Base-by-base conservation (phyloP, 2,797 vertebrate species). In the Allobates femoralis region DNA sequence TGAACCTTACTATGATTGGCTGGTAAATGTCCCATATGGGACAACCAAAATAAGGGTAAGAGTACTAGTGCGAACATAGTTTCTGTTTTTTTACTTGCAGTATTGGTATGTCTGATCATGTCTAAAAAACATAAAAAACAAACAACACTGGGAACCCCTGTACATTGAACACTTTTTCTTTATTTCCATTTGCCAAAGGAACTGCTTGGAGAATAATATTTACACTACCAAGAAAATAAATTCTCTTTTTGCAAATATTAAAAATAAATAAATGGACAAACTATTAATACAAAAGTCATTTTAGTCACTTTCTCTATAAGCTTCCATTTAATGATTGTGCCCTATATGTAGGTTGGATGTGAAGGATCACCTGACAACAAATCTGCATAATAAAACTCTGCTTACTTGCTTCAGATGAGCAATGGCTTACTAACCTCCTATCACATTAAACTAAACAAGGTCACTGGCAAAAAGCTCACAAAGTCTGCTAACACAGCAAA, bases 401-500 rank as follows among this genome's bases (percentile, higher is more conserved):
- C 37, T 74, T 73, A 37, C 51, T 73, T 74, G 58, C 71, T 62
- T 41, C 55, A 41, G 41, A 83, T 83, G 81, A 74, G 55, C 69
- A 83, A 83, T 83, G 34, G 69, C 30, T 83, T 58, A 28, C 69
- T 74, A 74, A 60, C 81, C 69, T 83, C 81, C 69, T 75, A 75
- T 83, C 55, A 83, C 51, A n/a, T 83, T 75, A 15, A 60, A 26
- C 81, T 74, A 74, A 83, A 74, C 69, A 83, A 83, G 81, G 81
- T 83, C 81, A 83, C 71, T 83, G 69, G 81, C 67, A 83, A 74
- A 71, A 83, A 26, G 4, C 69, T 83, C 21, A 18, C 69, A 74
- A 83, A 56, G 81, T 74, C 81, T 83, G 81, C 81, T 83, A 83
- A 60, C 67, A 56, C 81, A 83, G 81, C 81, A 83, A 83, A 83